phyloP scores from a whole-genome alignment of 2,113 vertebrate species.

The Dendropsophus ebraccatus region DNA sequence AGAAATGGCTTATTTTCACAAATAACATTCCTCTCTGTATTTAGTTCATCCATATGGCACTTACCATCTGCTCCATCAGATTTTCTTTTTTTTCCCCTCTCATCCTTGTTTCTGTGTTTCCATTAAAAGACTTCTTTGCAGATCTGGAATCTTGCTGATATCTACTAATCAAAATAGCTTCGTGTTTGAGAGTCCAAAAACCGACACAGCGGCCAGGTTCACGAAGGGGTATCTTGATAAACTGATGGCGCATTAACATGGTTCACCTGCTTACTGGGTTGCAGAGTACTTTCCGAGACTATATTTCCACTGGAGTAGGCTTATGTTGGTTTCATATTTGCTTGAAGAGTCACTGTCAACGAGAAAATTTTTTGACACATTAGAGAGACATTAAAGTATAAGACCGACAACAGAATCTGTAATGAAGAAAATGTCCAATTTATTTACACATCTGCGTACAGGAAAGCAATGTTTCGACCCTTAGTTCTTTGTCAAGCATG shows the following conservation, averaged over 20 bases:
- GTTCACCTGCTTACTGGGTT: neutral
- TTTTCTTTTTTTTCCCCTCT: neutral
- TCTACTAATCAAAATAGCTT: slow-evolving; percentile 34
- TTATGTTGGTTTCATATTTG: neutral
- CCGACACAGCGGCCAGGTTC: neutral
- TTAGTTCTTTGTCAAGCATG: too few species aligned
- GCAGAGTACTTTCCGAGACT: neutral
- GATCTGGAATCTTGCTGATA: slow-evolving; percentile 33
- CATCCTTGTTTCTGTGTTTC: slow-evolving; percentile 49
- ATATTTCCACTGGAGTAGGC: neutral
- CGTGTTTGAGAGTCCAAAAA: slow-evolving; percentile 16
- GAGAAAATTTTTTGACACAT: too few species aligned
- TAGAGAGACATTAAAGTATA: too few species aligned
- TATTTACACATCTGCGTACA: too few species aligned
- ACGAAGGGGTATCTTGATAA: neutral
- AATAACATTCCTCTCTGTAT: slow-evolving; percentile 54
- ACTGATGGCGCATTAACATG: neutral
- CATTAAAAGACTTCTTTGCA: slow-evolving; percentile 37
- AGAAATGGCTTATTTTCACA: slow-evolving; percentile 51
- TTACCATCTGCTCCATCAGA: slow-evolving; percentile 61
- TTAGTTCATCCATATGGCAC: slow-evolving; percentile 60
- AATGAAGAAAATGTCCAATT: too few species aligned
- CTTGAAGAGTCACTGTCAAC: too few species aligned
- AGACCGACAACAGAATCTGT: too few species aligned
- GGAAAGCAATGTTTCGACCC: too few species aligned